Conservation (phyloP, 2,797 vertebrate genomes). For the Furcifer pardalis region DNA sequence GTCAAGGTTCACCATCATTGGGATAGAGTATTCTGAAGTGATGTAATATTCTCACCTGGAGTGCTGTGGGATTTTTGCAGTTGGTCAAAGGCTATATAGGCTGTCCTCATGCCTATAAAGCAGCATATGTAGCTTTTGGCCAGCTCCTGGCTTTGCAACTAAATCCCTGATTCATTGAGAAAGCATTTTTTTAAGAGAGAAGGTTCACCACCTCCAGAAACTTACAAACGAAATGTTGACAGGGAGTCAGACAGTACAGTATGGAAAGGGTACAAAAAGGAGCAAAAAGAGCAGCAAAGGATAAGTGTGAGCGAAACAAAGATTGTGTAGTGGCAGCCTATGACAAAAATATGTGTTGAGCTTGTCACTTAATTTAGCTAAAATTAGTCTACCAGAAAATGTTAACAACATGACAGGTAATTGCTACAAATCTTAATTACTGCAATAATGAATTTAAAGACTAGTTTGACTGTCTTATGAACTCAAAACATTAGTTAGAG, state of each 20-base stretch:
- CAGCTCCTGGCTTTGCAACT: too few species aligned
- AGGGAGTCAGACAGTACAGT: not conserved
- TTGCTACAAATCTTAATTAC: slow-evolving; percentile 76
- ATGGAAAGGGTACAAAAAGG: not conserved
- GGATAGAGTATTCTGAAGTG: too few species aligned
- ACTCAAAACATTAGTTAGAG: slow-evolving; percentile 69
- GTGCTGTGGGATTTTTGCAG: too few species aligned
- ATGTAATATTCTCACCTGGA: too few species aligned
- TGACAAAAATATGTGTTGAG: slow-evolving; percentile 60
- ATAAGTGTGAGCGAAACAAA: not conserved
- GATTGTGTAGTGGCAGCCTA: slow-evolving; percentile 8
- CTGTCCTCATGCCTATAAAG: too few species aligned
- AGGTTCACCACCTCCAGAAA: not conserved
- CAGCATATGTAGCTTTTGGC: too few species aligned
- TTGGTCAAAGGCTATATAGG: too few species aligned
- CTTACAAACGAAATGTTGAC: not conserved
- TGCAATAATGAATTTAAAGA: slow-evolving; percentile 65
- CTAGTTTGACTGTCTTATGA: slow-evolving; percentile 51
- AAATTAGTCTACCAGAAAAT: slow-evolving; percentile 58
- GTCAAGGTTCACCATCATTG: too few species aligned
- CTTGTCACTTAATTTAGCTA: slow-evolving; percentile 61
- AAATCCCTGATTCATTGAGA: not conserved
- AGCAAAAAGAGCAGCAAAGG: not conserved
- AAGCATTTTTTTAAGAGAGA: not conserved
- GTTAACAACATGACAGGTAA: slow-evolving; percentile 67